phyloP scores from a whole-genome alignment of 2,888 invertebrate species.

The Tipula unca region DNA sequence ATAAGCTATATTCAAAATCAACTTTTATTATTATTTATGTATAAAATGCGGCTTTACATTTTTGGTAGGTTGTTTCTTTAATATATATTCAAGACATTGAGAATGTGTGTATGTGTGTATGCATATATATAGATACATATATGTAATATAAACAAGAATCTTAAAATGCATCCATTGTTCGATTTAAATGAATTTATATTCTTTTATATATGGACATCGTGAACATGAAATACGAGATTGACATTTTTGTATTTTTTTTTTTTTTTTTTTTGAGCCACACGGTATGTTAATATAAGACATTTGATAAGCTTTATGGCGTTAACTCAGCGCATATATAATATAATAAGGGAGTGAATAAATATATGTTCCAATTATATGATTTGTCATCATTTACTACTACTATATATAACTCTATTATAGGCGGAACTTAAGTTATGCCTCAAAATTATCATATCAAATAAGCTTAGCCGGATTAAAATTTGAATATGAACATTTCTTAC shows the following conservation, averaged over 20 bases:
- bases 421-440: no score
- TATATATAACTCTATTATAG: no score
- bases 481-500: no score
- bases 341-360: no score
- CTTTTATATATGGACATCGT: neutral
- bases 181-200: neutral
- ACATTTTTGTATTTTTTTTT: neutral
- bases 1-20: neutral
- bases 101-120: neutral
- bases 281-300: neutral
- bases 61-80: conserved; percentile 8
- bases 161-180: neutral
- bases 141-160: neutral
- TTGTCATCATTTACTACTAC: no score
- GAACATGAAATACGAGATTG: neutral
- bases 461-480: no score
- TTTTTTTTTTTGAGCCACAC: neutral
- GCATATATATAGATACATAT: no score
- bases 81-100: neutral
- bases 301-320: neutral
- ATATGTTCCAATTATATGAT: no score
- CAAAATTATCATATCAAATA: no score
- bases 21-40: conserved; percentile 4
- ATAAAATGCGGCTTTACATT: neutral
- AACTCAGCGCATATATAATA: no score